Evolutionary conservation across 2,113 vertebrate genomes (phyloP), one percentile per base, ranked within the genome.

Genomic region (Laticauda colubrina): DNA sequence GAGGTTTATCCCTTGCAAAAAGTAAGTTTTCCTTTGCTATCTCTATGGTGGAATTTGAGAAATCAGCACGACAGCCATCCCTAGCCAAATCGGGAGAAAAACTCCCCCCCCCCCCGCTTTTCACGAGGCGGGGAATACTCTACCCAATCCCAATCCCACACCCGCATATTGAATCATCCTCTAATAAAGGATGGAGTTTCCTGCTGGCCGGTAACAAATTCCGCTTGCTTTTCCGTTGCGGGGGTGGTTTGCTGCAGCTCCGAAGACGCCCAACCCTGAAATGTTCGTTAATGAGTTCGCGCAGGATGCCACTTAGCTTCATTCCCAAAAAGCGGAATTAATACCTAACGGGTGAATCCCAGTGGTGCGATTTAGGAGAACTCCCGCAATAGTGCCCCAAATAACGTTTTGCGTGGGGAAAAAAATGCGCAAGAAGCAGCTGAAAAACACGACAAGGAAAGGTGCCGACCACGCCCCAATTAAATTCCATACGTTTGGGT

Each of bases 1-100:
- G 96, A 98, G 98, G 59, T 98, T 99, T 94, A 98, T 98, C 85
- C 99, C 99, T 11, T 99, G 99, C 97, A 99, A 99, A 97, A 99
- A 98, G 98, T 99, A 97, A 87, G 96, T 94, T 39, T 34, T 2
- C 18, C 9, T 18, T 1, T 54, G 23, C 26, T 75, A 53, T 61
- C 2, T 39, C 51, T 53, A 4, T 3, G 23, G 0, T 20, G 45
- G 15, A 10, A 61, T 64, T 18, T 89, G 8, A 69, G 43, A 64
- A 51, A 51, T 9, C 6, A 23, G 20, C 5, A 39, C 56, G 6
- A 48, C 20, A 9, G 87, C 86, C 24, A 12, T 4, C 21, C 5
- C 45, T 9, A 6, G 5, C 12, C 45, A 39, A 39, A 45, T 2
- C 11, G 8, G 1, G 45, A 23, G 5, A 7, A 29, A 24, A 4